Conservation (phyloP, 2,888 invertebrate species). For the Rotaria sp. region DNA sequence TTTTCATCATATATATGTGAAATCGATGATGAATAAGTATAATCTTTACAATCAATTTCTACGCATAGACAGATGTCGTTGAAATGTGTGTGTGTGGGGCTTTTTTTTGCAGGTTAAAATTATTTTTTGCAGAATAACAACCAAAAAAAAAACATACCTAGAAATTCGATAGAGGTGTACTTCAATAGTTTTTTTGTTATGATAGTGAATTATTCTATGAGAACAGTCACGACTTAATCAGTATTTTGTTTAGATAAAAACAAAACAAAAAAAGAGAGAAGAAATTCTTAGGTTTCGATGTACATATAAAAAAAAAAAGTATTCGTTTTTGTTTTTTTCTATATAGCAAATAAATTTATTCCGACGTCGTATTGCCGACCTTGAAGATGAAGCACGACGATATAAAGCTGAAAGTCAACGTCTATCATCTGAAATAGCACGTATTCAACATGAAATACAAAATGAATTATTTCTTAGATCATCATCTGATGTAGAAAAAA, state of each 20-base stretch:
- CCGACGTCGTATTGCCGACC: conserved; percentile 34
- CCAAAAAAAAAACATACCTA: too few relatives aligned
- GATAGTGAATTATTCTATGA: neutral
- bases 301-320: too few relatives aligned
- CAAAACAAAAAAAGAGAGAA: neutral
- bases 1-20: neutral
- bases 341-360: conserved; percentile 36
- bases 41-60: too few relatives aligned
- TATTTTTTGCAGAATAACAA: too few relatives aligned
- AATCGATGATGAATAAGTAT: too few relatives aligned
- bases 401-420: conserved; percentile 39
- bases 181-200: too few relatives aligned
- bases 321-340: neutral
- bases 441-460: conserved; percentile 33
- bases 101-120: too few relatives aligned
- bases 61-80: too few relatives aligned
- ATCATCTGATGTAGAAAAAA: conserved; percentile 36
- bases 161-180: too few relatives aligned
- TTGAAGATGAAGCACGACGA: conserved; percentile 40
- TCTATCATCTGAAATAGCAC: conserved; percentile 31
- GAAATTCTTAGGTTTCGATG: neutral
- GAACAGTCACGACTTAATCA: neutral
- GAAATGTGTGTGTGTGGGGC: too few relatives aligned
- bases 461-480: conserved; percentile 29
- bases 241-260: neutral